Evolutionary conservation across 2,113 vertebrate genomes (phyloP).

Genomic region (Brienomyrus brachyistius): DNA sequence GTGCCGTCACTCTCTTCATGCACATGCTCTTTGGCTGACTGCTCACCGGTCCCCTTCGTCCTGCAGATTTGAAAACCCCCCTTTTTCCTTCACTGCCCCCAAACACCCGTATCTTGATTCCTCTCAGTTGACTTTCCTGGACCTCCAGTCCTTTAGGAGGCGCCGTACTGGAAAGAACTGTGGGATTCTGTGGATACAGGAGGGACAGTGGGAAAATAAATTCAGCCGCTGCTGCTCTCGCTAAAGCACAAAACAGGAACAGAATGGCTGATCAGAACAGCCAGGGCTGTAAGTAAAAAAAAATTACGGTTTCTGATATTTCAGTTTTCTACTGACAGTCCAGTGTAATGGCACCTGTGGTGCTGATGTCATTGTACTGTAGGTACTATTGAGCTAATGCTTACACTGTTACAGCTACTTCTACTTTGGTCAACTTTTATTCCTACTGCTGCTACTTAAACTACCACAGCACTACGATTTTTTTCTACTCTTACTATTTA

Average conservation of each 20-base stretch:
- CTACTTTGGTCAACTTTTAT: neutral
- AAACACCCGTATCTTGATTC: constrained; percentile 42
- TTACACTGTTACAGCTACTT: neutral
- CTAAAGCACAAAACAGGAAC: constrained; percentile 37
- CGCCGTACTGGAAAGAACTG: constrained; percentile 36
- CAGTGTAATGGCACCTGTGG: neutral
- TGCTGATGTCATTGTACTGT: neutral
- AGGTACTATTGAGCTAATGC: neutral
- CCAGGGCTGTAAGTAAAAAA: constrained; percentile 41
- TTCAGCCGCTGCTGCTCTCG: constrained; percentile 28
- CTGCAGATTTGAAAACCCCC: constrained; percentile 36
- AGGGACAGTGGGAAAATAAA: constrained; percentile 50
- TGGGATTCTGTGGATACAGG: constrained; percentile 46
- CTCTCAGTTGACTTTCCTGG: constrained; percentile 40
- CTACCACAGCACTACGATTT: constrained; percentile 5
- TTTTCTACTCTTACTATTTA: constrained; percentile 22
- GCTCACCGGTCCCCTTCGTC: constrained; percentile 22
- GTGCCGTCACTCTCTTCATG: constrained; percentile 45
- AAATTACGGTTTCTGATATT: neutral
- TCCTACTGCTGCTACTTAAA: constrained; percentile 5
- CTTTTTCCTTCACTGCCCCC: constrained; percentile 53
- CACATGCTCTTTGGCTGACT: constrained; percentile 59
- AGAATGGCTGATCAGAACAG: constrained; percentile 45
- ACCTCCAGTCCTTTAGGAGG: constrained; percentile 31
- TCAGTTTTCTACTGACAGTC: constrained; percentile 2